Evolutionary conservation across 2,888 invertebrate species (phyloP), one percentile per base, ranked within the genome.

Genomic region (Eremobia ochroleuca): DNA sequence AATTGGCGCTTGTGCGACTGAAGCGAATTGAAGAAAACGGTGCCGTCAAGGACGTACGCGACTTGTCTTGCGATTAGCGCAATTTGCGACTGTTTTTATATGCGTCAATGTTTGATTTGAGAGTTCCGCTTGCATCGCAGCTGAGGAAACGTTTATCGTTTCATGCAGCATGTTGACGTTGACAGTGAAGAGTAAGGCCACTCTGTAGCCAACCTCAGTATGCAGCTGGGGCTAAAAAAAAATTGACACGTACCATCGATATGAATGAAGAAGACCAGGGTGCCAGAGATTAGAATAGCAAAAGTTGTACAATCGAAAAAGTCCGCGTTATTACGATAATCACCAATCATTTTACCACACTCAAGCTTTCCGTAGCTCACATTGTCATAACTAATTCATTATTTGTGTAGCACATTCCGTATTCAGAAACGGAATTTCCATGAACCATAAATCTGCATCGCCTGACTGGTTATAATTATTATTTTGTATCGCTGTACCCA

Each of bases 21-120:
- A 84, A 85, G 86, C 81, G 85, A 89, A 88, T 89, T 89, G 87
- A 87, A 89, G 89, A 88, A 88, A 88, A 89, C 81, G 87, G 80
- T 81, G 71, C 68, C 72, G 76, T 77, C 88, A 88, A 88, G 88
- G 88, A 75, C 89, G 77, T 72, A 59, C 55, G 64, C 78, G 76
- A 70, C 66, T 64, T 34, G 82, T 69, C 68, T 66, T 59, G 76
- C 77, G 74, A 82, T 88, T 84, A 87, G 34, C 58, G 49, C 75
- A 81, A 86, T 81, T 86, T 85, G 79, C 64, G 77, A 43, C 64
- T 80, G 85, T 79, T 73, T 79, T 86, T 79, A 81, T 82, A 79
- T 82, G 76, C 73, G 85, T 73, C 87, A 87, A 87, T 82, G 65
- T 86, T 85, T 85, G 86, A 83, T 85, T 83, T 76, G 86, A 65